These are phyloP conservation scores for Orchesella cincta DNA, from an alignment of 1,140 invertebrate species.

Conservation along the genomic window DNA sequence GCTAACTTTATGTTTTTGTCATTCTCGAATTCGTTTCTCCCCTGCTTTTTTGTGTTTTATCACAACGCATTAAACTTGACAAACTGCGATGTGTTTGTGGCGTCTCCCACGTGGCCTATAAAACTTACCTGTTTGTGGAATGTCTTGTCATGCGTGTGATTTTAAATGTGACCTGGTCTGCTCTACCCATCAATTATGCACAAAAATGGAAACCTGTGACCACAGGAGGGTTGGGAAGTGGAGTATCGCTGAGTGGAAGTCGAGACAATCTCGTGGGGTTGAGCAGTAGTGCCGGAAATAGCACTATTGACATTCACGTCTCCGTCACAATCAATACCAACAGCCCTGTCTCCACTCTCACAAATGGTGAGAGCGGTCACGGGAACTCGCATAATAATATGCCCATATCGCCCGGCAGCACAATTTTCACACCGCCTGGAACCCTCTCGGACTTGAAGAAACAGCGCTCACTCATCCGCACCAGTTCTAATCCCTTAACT, in stretches of 20 bases:
- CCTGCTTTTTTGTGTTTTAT: background rate
- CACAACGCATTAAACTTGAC: background rate
- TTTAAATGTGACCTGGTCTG: background rate
- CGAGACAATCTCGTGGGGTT: conserved; percentile 33
- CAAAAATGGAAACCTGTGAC: background rate
- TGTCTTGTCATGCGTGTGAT: background rate
- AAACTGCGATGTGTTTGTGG: background rate
- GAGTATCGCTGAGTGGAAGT: conserved; percentile 37
- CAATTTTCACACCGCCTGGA: conserved; percentile 51
- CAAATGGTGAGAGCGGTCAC: conserved; percentile 5
- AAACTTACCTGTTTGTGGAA: background rate
- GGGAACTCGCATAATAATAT: background rate
- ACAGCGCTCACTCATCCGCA: conserved; percentile 53
- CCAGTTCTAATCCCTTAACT: conserved; percentile 28
- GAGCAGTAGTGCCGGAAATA: conserved; percentile 44
- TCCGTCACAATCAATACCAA: conserved; percentile 54
- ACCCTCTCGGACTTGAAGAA: conserved; percentile 59
- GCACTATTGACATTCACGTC: conserved; percentile 55
- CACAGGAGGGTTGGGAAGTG: background rate
- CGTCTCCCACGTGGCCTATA: background rate
- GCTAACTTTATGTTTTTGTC: background rate
- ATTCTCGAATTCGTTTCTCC: background rate
- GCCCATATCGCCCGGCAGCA: conserved; percentile 18
- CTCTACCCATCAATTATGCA: background rate
- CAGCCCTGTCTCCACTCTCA: conserved; percentile 22